Conservation (phyloP, 1,140 invertebrate genomes). For the Drosophila takahashii region DNA sequence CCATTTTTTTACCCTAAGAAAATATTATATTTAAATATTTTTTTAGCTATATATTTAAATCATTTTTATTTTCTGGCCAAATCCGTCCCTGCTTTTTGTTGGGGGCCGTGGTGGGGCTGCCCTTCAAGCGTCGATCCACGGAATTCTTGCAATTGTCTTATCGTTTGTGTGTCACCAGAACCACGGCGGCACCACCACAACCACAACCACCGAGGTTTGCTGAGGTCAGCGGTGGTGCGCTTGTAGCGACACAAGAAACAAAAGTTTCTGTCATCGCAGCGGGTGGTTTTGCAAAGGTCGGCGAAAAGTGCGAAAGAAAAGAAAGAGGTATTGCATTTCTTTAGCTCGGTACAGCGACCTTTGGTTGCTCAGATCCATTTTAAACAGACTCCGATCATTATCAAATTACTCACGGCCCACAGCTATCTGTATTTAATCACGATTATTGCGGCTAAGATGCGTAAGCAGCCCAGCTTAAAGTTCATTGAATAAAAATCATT, state of each 20-base stretch:
- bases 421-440: slow-evolving; percentile 2
- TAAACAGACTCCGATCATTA: neutral
- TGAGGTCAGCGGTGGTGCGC: slow-evolving; percentile 38
- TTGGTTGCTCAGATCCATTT: slow-evolving; percentile 8
- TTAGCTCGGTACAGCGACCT: slow-evolving; percentile 26
- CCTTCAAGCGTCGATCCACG: slow-evolving; percentile 22
- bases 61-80: neutral
- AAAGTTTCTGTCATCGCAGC: slow-evolving; percentile 16
- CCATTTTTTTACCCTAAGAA: too few relatives aligned
- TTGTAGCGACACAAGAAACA: slow-evolving; percentile 39
- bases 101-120: slow-evolving; percentile 21
- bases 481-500: slow-evolving; percentile 2
- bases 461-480: neutral
- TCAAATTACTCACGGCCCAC: slow-evolving; percentile 10
- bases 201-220: slow-evolving; percentile 7
- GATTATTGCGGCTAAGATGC: neutral
- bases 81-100: slow-evolving; percentile 11
- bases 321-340: slow-evolving; percentile 1
- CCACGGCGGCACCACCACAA: slow-evolving; percentile 4
- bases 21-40: too few relatives aligned
- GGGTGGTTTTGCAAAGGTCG: slow-evolving; percentile 36
- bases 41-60: too few relatives aligned
- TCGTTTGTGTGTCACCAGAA: slow-evolving; percentile 32
- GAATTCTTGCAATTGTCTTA: slow-evolving; percentile 32
- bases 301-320: slow-evolving; percentile 16